Evolutionary conservation across 2,113 vertebrate genomes (phyloP), one percentile per base, ranked within the genome.

Genomic region (Austrofundulus limnaeus): DNA sequence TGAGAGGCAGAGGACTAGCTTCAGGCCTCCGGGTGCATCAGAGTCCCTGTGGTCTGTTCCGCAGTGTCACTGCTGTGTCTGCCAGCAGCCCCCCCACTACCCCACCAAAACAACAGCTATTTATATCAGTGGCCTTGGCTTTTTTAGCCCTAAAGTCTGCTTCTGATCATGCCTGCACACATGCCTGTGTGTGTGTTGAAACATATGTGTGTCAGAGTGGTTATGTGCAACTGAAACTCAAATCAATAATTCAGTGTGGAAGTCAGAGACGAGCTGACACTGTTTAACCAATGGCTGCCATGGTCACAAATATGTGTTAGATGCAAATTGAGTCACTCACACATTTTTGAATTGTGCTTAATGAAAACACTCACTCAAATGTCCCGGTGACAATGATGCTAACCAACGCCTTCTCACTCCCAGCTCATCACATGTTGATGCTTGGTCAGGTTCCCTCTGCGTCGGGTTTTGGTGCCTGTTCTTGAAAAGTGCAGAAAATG

Each of bases 61-160:
- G 74, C 83, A 88, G 69, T 88, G 89, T 92, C 89, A 82, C 66
- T 86, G 50, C 77, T n/a, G 16, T 78, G 77, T 81, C 72, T 89
- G 87, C 87, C 90, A 77, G 84, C 82, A 79, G 91, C 82, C 67
- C 77, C 63, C 84, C 75, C 82, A 89, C 83, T n/a, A n/a, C n/a
- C n/a, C n/a, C n/a, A n/a, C n/a, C n/a, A n/a, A 89, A 90, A 89
- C 85, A 89, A 79, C 89, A 66, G 90, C 85, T 93, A 86, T 93
- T 91, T 95, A 93, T 93, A 92, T 89, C 92, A 85, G 90, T 39
- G 77, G 72, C 79, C 89, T 92, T 89, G 93, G 90, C 91, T 93
- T 93, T n/a, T 90, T 92, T 92, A 82, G 61, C 82, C 81, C 80
- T 88, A 94, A 94, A 94, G 91, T 91, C 89, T 89, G 86, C 70